A percentile compares a stretch with the other conserved stretches of the same genome.
These are phyloP conservation scores for Brachypterus glaber DNA, from an alignment of 2,888 invertebrate species.

Conservation along the genomic window DNA sequence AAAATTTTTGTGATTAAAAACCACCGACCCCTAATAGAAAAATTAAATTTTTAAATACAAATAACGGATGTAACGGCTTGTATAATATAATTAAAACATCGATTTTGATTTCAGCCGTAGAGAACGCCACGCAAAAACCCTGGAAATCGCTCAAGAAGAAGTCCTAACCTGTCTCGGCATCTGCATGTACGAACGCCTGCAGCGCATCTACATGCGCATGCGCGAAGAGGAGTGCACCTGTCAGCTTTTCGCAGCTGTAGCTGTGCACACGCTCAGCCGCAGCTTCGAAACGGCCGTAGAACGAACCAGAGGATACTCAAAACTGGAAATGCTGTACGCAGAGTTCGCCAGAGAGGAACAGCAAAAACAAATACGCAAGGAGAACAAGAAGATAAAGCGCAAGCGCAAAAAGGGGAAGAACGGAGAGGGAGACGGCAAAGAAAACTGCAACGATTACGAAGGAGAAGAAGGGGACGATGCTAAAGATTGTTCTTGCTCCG, in stretches of 20 bases:
- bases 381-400: slow-evolving; percentile 75
- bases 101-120: slow-evolving; percentile 50
- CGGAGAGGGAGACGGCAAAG: slow-evolving; percentile 40
- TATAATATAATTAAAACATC: neutral
- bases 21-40: no score
- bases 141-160: slow-evolving; percentile 94
- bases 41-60: no score
- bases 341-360: slow-evolving; percentile 82
- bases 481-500: slow-evolving; percentile 24
- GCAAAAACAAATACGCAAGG: slow-evolving; percentile 73
- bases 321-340: slow-evolving; percentile 77
- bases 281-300: slow-evolving; percentile 88
- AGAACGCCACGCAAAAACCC: slow-evolving; percentile 91
- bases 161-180: slow-evolving; percentile 90
- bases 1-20: no score
- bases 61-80: neutral
- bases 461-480: slow-evolving; percentile 22
- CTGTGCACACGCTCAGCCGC: slow-evolving; percentile 76
- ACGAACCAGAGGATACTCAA: slow-evolving; percentile 70
- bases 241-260: slow-evolving; percentile 82
- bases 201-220: slow-evolving; percentile 76
- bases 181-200: slow-evolving; percentile 83
- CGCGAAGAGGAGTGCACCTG: slow-evolving; percentile 91
- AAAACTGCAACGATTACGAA: slow-evolving; percentile 39
- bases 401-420: slow-evolving; percentile 53